A percentile compares a stretch with the other conserved stretches of the same genome.
phyloP scores from a whole-genome alignment of 2,113 vertebrate species.

The Nasalis larvatus region DNA sequence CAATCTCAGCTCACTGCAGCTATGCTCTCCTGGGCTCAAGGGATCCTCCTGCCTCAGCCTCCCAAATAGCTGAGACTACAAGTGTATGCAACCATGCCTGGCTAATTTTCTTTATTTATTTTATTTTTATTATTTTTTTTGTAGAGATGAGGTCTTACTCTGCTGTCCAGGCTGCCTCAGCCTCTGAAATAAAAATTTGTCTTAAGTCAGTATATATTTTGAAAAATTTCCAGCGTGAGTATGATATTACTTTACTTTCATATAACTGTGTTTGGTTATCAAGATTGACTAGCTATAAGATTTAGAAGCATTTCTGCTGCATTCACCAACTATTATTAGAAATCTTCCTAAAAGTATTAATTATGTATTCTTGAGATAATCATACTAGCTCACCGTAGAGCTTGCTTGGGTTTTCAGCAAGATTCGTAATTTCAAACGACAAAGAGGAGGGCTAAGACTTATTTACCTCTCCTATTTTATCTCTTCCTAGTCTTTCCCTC shows the following conservation, averaged over 20 bases:
- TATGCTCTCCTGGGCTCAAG: no score
- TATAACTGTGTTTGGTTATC: neutral
- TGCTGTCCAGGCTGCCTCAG: no score
- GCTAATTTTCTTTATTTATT: no score
- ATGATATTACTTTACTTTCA: neutral
- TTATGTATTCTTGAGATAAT: neutral
- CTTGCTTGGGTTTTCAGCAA: neutral
- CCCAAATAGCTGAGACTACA: no score
- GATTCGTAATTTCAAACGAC: neutral
- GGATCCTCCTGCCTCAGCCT: no score
- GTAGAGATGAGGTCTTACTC: no score
- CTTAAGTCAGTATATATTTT: neutral
- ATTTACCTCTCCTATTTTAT: rapidly evolving
- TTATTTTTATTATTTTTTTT: no score
- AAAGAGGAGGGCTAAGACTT: neutral
- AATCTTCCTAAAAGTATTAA: neutral
- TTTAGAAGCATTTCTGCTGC: neutral
- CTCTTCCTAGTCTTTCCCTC: neutral
- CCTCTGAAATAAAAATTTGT: neutral
- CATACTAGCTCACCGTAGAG: neutral
- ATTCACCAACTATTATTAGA: neutral
- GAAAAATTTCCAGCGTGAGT: neutral
- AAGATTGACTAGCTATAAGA: neutral
- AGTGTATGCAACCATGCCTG: no score
- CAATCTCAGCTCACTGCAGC: no score